Conservation (phyloP, 2,113 vertebrate species). For the Gila orcuttii region DNA sequence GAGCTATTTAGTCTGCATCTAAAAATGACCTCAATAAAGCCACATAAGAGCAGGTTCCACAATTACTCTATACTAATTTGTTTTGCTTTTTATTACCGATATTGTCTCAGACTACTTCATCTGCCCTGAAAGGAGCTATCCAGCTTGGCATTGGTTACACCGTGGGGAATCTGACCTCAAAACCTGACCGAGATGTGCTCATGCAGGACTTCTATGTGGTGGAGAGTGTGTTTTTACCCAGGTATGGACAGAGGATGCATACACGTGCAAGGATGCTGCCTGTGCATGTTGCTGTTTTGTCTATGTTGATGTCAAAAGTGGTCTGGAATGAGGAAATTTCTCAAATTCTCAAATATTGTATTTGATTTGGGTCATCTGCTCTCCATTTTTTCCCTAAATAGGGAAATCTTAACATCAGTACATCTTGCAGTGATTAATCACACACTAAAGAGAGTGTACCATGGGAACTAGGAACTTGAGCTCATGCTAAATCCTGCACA, state of each 20-base stretch:
- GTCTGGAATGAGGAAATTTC: not conserved
- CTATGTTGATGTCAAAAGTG: not conserved
- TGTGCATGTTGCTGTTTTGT: not conserved
- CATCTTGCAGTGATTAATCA: not conserved
- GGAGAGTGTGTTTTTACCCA: conserved; percentile 96
- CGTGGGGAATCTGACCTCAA: conserved; percentile 95
- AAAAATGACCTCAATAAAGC: not conserved
- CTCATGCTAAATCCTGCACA: not conserved
- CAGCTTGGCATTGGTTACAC: conserved; percentile 97
- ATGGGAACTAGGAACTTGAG: not conserved
- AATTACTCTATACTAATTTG: not conserved
- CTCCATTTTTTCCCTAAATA: not conserved
- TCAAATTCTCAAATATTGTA: not conserved
- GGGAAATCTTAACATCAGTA: not conserved
- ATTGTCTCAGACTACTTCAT: conserved; percentile 86
- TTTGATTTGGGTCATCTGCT: not conserved
- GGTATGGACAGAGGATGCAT: conserved; percentile 72
- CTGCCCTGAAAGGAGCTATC: conserved; percentile 94
- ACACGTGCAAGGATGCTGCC: not conserved
- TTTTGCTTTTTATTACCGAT: not conserved
- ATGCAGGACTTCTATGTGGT: conserved; percentile 99
- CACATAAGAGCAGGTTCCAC: not conserved
- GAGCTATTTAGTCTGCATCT: not conserved
- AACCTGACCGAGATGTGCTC: conserved; percentile 96
- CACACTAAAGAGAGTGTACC: not conserved